phyloP scores from a whole-genome alignment of 2,888 invertebrate genomes.

The Drosophila kambysellisi region DNA sequence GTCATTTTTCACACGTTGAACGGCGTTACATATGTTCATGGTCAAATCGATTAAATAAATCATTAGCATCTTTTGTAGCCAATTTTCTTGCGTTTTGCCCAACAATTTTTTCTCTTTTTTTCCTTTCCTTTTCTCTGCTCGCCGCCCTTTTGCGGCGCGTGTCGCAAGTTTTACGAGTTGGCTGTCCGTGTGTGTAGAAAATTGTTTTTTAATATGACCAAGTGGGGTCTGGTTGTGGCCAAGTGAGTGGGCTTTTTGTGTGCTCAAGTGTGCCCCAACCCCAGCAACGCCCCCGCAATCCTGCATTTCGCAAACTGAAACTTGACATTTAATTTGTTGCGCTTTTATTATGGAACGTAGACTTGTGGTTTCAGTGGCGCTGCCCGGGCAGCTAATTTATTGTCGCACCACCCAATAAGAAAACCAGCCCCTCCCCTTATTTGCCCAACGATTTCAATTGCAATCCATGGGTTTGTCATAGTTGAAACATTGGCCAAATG shows the following conservation, averaged over 20 bases:
- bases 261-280: slow-evolving; percentile 3
- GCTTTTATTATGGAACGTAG: slow-evolving; percentile 51
- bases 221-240: slow-evolving; percentile 31
- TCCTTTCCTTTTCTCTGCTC: slow-evolving; percentile 17
- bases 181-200: slow-evolving; percentile 69
- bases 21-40: slow-evolving; percentile 83
- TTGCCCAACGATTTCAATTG: slow-evolving; percentile 31
- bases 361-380: slow-evolving; percentile 37
- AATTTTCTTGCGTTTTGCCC: slow-evolving; percentile 77
- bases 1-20: slow-evolving; percentile 76
- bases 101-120: slow-evolving; percentile 7
- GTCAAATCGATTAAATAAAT: slow-evolving; percentile 85
- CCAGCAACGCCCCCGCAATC: not conserved
- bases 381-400: slow-evolving; percentile 57
- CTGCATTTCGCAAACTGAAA: slow-evolving; percentile 10
- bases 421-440: slow-evolving; percentile 12
- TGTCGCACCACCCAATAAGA: slow-evolving; percentile 42
- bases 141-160: slow-evolving; percentile 52
- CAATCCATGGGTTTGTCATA: slow-evolving; percentile 1
- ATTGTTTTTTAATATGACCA: slow-evolving; percentile 83
- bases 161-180: slow-evolving; percentile 65
- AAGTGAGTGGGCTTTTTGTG: slow-evolving; percentile 43
- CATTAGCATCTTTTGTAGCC: slow-evolving; percentile 84
- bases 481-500: slow-evolving; percentile 11
- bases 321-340: slow-evolving; percentile 77